phyloP scores from a whole-genome alignment of 2,888 invertebrate genomes.

The Drosophila imparisetae region DNA sequence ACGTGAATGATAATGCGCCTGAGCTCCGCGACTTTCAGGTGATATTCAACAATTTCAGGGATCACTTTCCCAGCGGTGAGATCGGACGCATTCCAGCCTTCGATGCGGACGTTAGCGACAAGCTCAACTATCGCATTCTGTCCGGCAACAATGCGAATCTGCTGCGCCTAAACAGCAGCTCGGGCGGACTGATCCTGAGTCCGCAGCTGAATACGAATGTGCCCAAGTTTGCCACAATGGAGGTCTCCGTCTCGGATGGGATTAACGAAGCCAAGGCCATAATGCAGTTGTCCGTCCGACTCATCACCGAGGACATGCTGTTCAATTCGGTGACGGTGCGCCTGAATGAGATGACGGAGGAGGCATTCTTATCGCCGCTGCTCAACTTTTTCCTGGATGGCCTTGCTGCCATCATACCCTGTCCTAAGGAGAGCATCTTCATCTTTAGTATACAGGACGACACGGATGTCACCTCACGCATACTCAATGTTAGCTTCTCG shows the following conservation, averaged over 20 bases:
- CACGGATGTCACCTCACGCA: conserved; percentile 93
- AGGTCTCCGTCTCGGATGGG: conserved; percentile 96
- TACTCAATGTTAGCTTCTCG: conserved; percentile 97
- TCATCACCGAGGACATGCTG: conserved; percentile 97
- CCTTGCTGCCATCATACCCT: conserved; percentile 95
- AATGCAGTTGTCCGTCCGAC: conserved; percentile 94
- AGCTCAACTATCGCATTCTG: conserved; percentile 91
- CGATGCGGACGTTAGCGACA: conserved; percentile 97
- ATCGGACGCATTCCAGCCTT: conserved; percentile 96
- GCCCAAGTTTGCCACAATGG: conserved; percentile 96
- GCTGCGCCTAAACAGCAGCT: conserved; percentile 92
- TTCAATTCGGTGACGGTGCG: conserved; percentile 97
- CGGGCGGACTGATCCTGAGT: conserved; percentile 94
- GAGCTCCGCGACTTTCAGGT: conserved; percentile 95
- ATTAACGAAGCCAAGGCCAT: conserved; percentile 96
- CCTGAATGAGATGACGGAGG: conserved; percentile 96
- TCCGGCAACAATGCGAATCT: conserved; percentile 97
- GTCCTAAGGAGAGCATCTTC: conserved; percentile 96
- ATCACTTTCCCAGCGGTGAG: conserved; percentile 96
- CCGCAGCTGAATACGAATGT: conserved; percentile 98
- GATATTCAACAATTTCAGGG: conserved; percentile 97
- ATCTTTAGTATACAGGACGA: conserved; percentile 97
- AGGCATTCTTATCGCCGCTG: conserved; percentile 95
- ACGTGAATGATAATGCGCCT: conserved; percentile 98
- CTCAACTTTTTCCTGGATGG: conserved; percentile 95